Conservation (phyloP, 2,113 vertebrate genomes). For the Trichechus manatus region DNA sequence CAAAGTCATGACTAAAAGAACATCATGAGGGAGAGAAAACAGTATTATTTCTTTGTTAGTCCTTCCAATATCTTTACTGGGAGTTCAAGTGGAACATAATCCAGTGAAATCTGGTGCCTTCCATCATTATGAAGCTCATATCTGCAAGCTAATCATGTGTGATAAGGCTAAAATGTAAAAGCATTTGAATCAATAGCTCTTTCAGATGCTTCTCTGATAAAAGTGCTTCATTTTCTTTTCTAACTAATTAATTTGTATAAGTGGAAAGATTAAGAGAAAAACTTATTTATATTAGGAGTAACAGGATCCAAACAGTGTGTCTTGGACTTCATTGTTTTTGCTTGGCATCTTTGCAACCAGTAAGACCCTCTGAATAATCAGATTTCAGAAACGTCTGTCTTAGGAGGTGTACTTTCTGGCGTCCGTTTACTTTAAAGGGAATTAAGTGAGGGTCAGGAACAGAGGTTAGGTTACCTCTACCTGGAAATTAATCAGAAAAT, state of each 20-base stretch:
- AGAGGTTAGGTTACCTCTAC: conserved; percentile 58
- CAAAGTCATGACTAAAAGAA: background rate
- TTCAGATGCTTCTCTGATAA: conserved; percentile 71
- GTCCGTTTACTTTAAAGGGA: conserved; percentile 71
- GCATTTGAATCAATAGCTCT: conserved; percentile 71
- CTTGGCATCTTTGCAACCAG: conserved; percentile 51
- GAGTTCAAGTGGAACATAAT: conserved; percentile 67
- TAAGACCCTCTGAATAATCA: conserved; percentile 55
- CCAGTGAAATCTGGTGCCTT: conserved; percentile 50
- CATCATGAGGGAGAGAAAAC: background rate
- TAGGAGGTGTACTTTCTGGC: background rate
- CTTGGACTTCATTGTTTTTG: conserved; percentile 3
- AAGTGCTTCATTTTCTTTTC: conserved; percentile 65
- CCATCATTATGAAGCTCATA: conserved; percentile 60
- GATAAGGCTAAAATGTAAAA: conserved; percentile 70
- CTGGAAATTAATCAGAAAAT: conserved; percentile 73
- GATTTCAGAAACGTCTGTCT: conserved; percentile 59
- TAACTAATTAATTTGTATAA: conserved; percentile 62
- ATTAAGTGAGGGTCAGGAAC: conserved; percentile 51
- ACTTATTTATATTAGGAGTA: conserved; percentile 30
- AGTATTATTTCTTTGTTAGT: conserved; percentile 48
- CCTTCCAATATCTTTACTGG: conserved; percentile 31
- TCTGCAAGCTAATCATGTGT: conserved; percentile 71
- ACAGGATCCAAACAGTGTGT: background rate
- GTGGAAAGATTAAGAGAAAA: conserved; percentile 55